Evolutionary conservation across 2,797 vertebrate genomes (phyloP), one percentile per base, ranked within the genome.

Genomic region (Podarcis siculus): DNA sequence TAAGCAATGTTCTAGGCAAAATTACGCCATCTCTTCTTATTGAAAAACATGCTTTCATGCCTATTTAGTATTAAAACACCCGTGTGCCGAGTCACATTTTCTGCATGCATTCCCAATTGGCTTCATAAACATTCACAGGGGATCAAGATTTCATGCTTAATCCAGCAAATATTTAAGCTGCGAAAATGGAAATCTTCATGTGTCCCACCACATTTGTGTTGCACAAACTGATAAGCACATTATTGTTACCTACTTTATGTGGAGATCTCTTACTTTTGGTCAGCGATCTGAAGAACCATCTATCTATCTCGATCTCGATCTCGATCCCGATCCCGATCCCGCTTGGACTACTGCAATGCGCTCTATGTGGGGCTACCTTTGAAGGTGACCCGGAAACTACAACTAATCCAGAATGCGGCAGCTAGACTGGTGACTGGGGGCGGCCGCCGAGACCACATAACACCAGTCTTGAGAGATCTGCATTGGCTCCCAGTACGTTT

Each of bases 31-130:
- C 35, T 73, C 76, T 35, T 86, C 30, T 86, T 79, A 72, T n/a
- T 80, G 85, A 25, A 88, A 80, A 69, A 39, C 66, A 25, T 78
- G 1, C 2, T 91, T 35, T 10, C 55, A 86, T 69, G 39, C 86
- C 79, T 92, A 82, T 87, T 88, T 89, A 25, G 76, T 58, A 87
- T 90, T 64, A 23, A 80, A 0, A 66, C 73, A 85, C 79, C 77
- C 0, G 9, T 75, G 0, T 73, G 89, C 61, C 75, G 91, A 3
- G 87, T 75, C 39, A 77, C 25, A 1, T 90, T 90, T 95, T 95
- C 89, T 82, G 66, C 90, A 23, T 91, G 91, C 83, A 67, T 94
- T 96, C 79, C 87, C 93, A 90, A 88, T 92, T 94, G 90, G 55
- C 86, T 93, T 89, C 85, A 73, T 93, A 89, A 25, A 86, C 79